Evolutionary conservation across 2,113 vertebrate species (phyloP), one percentile per base, ranked within the genome.

Genomic region (Antennarius striatus): DNA sequence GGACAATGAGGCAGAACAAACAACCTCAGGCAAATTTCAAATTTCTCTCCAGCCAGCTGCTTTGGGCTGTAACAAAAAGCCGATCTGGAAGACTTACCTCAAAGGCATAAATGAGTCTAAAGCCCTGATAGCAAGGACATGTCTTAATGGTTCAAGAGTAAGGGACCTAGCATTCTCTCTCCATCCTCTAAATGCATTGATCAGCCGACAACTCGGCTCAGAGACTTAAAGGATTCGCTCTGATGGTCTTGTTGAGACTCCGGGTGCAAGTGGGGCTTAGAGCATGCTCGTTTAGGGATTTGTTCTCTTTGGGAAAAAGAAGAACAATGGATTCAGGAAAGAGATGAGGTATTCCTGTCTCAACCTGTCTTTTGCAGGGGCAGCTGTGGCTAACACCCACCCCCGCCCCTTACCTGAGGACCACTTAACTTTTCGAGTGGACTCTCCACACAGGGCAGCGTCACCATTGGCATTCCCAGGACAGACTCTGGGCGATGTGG

Each of bases 361-460:
- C 68, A 66, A 51, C 50, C 50, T 63, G 42, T 63, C 46, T 39
- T 17, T 40, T 30, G 69, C 61, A 61, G 68, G 56, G 32, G 53
- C 49, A 58, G 68, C 49, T 46, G 46, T 80, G 55, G 74, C 70
- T 67, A 70, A 68, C 82, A 71, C 79, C 75, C 78, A 28, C 72
- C 73, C 62, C 72, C 69, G 63, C 90, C 92, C 87, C 94, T 96
- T 94, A 96, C 95, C 95, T 96, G 94, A 91, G 92, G 84, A 74
- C 93, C 93, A 94, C 93, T 95, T 94, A 96, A 94, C 93, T 97
- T 96, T 94, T 96, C 94, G 46, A 96, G 91, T 91, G 94, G 93
- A 90, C 90, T 94, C 71, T 95, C 93, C 75, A 94, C 78, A 7
- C 93, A 92, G 67, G 93, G 91, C 68, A 93, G 78, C 5, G 91